phyloP scores from a whole-genome alignment of 2,113 vertebrate species.

The Tyto alba region DNA sequence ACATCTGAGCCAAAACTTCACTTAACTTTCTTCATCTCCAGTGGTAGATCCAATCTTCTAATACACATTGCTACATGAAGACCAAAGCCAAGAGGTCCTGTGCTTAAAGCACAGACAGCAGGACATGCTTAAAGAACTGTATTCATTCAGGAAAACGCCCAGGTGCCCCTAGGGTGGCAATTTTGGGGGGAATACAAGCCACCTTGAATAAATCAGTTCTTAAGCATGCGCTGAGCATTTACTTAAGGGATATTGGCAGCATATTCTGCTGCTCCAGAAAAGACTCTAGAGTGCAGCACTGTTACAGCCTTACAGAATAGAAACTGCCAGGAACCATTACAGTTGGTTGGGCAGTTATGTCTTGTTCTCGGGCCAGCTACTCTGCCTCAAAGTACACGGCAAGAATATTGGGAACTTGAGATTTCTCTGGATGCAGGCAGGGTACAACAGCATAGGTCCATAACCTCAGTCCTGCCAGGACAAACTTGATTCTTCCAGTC shows the following conservation, averaged over 20 bases:
- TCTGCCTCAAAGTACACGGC: background rate
- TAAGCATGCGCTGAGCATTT: background rate
- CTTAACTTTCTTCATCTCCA: background rate
- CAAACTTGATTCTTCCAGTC: background rate
- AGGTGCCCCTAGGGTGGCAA: background rate
- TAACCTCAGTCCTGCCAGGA: background rate
- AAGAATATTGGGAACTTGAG: background rate
- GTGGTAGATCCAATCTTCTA: background rate
- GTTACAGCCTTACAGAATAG: background rate
- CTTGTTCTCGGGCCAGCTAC: background rate
- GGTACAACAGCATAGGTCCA: fast-evolving
- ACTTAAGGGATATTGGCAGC: background rate
- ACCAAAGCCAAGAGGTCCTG: background rate
- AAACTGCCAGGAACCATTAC: background rate
- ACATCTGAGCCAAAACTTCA: background rate
- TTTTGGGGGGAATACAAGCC: background rate
- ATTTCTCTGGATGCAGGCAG: background rate
- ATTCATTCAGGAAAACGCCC: background rate
- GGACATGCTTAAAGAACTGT: background rate
- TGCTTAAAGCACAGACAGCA: background rate
- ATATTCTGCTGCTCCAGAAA: background rate
- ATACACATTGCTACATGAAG: background rate
- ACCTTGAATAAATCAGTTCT: background rate
- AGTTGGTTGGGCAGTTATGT: background rate
- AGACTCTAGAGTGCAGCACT: background rate